A percentile compares a stretch with the other conserved stretches of the same genome.
Conservation (phyloP, 2,113 vertebrate genomes). For the Capreolus pygargus region DNA sequence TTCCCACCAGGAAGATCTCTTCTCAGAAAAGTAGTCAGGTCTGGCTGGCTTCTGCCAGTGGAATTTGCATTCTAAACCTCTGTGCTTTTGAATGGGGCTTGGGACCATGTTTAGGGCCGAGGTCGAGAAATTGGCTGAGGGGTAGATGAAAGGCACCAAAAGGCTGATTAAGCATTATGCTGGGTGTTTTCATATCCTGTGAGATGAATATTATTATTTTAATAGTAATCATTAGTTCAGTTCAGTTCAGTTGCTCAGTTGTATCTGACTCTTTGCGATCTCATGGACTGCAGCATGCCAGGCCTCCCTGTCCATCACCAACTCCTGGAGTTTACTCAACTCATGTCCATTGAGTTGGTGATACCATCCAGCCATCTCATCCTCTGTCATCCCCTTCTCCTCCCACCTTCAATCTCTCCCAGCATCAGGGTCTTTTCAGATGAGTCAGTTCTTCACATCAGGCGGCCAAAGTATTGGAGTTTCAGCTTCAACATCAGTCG, state of each 20-base stretch:
- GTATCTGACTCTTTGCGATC: not conserved
- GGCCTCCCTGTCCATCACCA: not conserved
- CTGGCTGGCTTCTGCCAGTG: not conserved
- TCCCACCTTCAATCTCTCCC: not conserved
- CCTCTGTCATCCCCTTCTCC: not conserved
- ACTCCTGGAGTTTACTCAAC: not conserved
- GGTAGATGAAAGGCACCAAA: not conserved
- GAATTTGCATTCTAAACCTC: not conserved
- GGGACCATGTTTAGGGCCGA: not conserved
- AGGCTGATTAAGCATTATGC: not conserved
- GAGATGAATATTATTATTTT: not conserved
- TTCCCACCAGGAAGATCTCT: not conserved
- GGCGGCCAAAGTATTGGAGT: not conserved
- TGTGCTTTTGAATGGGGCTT: not conserved
- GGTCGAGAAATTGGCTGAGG: not conserved
- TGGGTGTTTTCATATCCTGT: not conserved
- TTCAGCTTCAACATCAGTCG: not conserved
- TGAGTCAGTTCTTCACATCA: not conserved
- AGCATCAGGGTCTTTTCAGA: not conserved
- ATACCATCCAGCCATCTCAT: not conserved
- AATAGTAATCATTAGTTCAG: not conserved
- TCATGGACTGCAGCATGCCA: not conserved
- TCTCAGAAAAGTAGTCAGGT: not conserved
- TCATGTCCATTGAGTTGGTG: not conserved
- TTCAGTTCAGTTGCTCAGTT: not conserved